Evolutionary conservation across 1,140 invertebrate species (phyloP), one percentile per base, ranked within the genome.

Genomic region (Trachelipus rathkii): DNA sequence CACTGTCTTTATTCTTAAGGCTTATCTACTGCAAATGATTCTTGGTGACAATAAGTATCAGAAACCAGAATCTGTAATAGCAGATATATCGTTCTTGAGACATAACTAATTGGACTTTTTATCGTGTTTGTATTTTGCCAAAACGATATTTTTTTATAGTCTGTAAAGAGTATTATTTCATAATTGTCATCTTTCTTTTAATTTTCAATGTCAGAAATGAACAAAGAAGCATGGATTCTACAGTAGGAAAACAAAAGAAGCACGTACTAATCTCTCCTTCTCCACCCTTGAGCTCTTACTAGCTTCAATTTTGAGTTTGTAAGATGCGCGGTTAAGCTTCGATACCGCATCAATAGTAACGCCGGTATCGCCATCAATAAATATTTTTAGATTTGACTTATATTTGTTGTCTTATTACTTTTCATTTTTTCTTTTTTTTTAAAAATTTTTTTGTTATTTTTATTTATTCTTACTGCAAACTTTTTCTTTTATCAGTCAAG

Each of bases 171-270:
- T 44, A 66, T 44, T 60, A 44, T 11, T 67, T 70, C 74, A 75
- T 75, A 73, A 70, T 79, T 53, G 15, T 81, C 78, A 21, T 77
- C 78, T 13, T 74, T 68, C 21, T 82, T 44, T 81, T 76, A 7
- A 75, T 78, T 74, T 45, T 79, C 76, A 8, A 77, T 75, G 45
- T 82, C 79, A 75, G 77, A 44, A 82, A 79, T 44, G 81, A 80
- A 79, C 13, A 82, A 76, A 67, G 82, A 82, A 45, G 71, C 76
- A 81, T 45, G 43, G 80, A 81, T 19, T 82, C 82, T 77, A 82
- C 81, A 2, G 81, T n/a, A 82, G 0, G 82, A 82, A 10, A 81
- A 82, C n/a, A 83, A 66, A 21, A 75, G 77, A 15, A 77, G 76
- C 1, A 82, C 45, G 19, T 82, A 79, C 79, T n/a, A 81, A 74